A percentile compares a stretch with the other conserved stretches of the same genome.
Evolutionary conservation across 2,888 invertebrate species (phyloP).

Genomic region (Synergus gifuensis): DNA sequence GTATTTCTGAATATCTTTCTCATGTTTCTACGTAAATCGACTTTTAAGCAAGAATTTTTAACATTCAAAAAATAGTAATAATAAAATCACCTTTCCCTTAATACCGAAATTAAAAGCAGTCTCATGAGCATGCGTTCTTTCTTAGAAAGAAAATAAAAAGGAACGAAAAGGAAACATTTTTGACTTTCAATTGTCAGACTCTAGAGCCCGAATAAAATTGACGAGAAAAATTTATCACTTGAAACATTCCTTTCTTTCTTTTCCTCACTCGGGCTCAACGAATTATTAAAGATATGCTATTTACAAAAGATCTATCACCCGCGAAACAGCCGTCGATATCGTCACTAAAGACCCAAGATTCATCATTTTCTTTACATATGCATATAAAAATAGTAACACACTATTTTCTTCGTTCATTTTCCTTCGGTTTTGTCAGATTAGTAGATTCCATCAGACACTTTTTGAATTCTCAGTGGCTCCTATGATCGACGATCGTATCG

Average conservation of each 20-base stretch:
- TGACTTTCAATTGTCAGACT: constrained; percentile 18
- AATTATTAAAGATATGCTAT: constrained; percentile 38
- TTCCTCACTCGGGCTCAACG: constrained; percentile 34
- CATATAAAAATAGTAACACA: constrained; percentile 35
- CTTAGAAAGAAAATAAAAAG: constrained; percentile 28
- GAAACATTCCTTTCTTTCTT: constrained; percentile 42
- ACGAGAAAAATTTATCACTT: constrained; percentile 34
- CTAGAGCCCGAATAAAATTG: constrained; percentile 17
- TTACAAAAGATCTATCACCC: constrained; percentile 42
- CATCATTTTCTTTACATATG: background rate
- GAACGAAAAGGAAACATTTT: constrained; percentile 30
- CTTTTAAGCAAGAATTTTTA: background rate
- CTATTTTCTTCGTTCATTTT: background rate
- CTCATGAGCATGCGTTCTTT: constrained; percentile 8
- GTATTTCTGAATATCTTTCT: background rate
- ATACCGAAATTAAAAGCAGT: constrained; percentile 28
- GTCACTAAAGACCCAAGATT: constrained; percentile 10
- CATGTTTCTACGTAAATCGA: background rate
- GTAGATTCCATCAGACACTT: background rate
- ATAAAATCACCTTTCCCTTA: background rate
- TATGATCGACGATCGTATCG: constrained; percentile 19
- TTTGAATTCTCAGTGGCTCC: constrained; percentile 15
- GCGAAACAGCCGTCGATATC: constrained; percentile 30
- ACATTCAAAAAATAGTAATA: background rate
- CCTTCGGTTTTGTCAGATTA: background rate